phyloP scores from a whole-genome alignment of 2,113 vertebrate genomes.

The Coracopsis vasa region DNA sequence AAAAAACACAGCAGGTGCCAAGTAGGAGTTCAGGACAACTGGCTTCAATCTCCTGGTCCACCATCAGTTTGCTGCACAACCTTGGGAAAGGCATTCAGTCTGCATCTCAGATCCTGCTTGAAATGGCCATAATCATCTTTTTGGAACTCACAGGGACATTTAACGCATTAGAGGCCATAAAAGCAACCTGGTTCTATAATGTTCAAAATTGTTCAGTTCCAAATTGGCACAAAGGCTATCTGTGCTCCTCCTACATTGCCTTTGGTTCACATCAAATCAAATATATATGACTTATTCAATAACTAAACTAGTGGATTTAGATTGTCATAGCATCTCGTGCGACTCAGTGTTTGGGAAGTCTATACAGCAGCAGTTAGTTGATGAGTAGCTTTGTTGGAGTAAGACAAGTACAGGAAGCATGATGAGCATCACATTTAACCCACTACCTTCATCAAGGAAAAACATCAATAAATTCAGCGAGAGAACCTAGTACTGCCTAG shows the following conservation, averaged over 20 bases:
- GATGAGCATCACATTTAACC: neutral
- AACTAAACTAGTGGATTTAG: neutral
- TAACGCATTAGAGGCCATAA: neutral
- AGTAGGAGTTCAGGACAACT: neutral
- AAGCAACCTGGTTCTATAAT: neutral
- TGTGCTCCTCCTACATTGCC: neutral
- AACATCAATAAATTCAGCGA: neutral
- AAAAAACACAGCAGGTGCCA: neutral
- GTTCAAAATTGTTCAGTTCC: neutral
- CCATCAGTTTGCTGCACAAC: neutral
- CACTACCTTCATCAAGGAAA: neutral
- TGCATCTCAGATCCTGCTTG: neutral
- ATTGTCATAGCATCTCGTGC: neutral
- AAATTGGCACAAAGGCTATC: neutral
- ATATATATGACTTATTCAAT: neutral
- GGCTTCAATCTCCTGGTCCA: neutral
- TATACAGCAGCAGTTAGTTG: neutral
- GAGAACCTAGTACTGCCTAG: neutral
- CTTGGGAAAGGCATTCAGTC: neutral
- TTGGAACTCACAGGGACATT: neutral
- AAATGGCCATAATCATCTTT: neutral
- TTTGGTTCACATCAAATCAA: neutral
- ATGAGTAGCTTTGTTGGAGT: neutral
- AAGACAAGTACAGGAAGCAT: rapidly evolving
- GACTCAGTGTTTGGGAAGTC: neutral